Evolutionary conservation across 1,140 invertebrate species (phyloP), one percentile per base, ranked within the genome.

Genomic region (Meteorus sp.): DNA sequence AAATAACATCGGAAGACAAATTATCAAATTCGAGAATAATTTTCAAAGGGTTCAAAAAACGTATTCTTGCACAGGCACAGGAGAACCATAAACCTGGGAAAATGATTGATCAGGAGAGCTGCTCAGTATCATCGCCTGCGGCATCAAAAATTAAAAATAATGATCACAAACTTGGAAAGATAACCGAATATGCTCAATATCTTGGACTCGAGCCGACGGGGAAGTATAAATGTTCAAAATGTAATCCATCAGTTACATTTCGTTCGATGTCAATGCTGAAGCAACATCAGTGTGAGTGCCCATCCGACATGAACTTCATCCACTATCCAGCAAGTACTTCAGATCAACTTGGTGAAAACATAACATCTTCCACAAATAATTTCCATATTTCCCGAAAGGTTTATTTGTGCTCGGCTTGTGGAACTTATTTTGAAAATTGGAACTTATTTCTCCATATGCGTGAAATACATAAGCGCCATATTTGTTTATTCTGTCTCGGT

Each of bases 371-470:
- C 1, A 37, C 45, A n/a, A 60, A 53, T 44, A 85, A 83, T 68
- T 86, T 85, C 48, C 83, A 84, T 66, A 84, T 86, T n/a, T 87
- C 86, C 17, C 78, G 88, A 41, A 89, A 89, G 77, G 89, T 90
- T 52, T 91, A 88, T 63, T 72, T 89, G 11, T 93, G 90, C 71
- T 86, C 87, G 7, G 86, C 87, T 0, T 93, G 90, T 73, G 87
- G 85, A 20, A 89, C 85, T 2, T 91, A 91, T 64, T 91, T 90
- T 77, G 89, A 91, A 75, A 89, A 89, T 63, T 92, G 89, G 88
- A 90, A 91, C 77, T 77, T 92, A 23, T 92, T 91, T 72, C 71
- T 89, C 8, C 90, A 93, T 64, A 91, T 92, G 87, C 80, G 87
- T 44, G 88, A 91, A 63, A 82, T 87, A 15, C 90, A 93, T 71